Evolutionary conservation across 2,113 vertebrate species (phyloP), one percentile per base, ranked within the genome.

Genomic region (Narcine bancroftii): DNA sequence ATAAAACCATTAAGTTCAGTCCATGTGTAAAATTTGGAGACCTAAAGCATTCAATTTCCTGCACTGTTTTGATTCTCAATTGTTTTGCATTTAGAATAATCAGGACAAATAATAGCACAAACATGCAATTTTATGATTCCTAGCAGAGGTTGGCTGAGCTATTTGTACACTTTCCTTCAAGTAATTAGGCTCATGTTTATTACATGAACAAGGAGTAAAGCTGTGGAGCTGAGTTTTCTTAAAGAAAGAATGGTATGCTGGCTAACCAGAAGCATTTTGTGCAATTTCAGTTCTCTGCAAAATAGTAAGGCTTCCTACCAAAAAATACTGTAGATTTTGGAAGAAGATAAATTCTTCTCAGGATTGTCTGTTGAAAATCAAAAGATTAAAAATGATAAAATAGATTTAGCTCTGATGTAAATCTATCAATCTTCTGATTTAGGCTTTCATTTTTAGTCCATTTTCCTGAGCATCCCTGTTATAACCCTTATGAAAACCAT

Each of bases 401-500:
- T 47, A 13, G 24, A 42, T 69, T 63, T 87, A 19, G 56, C 29
- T 81, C 50, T 87, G 15, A 63, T 17, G 66, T 69, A 69, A 47
- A 91, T 47, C 29, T 69, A 91, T 47, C 47, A 69, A 71, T 47
- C 63, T 66, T 69, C 56, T 71, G 65, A 91, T 69, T 66, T 65
- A 69, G 24, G 33, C 65, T 19, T 21, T 5, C 39, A 65, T 71
- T 45, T 69, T 71, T 47, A 47, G 10, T 65, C 29, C 36, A 45
- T 91, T 65, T 69, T 91, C 71, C 65, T 91, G 42, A 45, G 26
- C 89, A 71, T 39, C n/a, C 15, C n/a, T 6, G 85, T 63, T 66
- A 89, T 71, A 26, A 71, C 60, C 42, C 11, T 91, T 91, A 91
- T 91, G 36, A 29, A 91, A 91, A 69, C 45, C 19, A 66, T 60